These are phyloP conservation scores for Arothron firmamentum DNA, from an alignment of 2,113 vertebrate genomes.

Conservation along the genomic window DNA sequence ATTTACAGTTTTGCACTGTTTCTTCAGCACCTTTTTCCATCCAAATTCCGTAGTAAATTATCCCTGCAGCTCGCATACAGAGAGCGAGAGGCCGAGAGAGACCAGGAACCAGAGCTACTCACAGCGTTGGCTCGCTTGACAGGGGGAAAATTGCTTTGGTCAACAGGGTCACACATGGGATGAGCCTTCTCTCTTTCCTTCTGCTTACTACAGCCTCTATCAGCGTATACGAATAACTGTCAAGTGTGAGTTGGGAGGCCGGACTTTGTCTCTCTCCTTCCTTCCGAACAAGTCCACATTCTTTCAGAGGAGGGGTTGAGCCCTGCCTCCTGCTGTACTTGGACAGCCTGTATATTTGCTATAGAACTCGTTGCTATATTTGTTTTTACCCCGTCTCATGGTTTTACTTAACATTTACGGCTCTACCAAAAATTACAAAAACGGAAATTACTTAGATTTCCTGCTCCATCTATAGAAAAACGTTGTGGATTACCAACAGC, in stretches of 20 bases:
- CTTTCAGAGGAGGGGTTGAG: conserved; percentile 8
- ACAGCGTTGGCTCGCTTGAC: conserved; percentile 27
- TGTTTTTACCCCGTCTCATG: too few relatives aligned
- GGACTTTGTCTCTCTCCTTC: conserved; percentile 6
- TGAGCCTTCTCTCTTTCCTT: conserved; percentile 21
- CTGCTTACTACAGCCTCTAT: conserved; percentile 29
- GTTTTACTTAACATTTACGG: conserved; percentile 19
- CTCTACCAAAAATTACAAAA: background rate
- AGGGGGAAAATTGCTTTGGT: conserved; percentile 59
- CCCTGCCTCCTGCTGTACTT: conserved; percentile 24
- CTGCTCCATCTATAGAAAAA: too few relatives aligned
- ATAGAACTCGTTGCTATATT: too few relatives aligned
- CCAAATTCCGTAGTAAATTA: too few relatives aligned
- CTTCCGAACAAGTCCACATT: conserved; percentile 13
- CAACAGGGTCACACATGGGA: conserved; percentile 43
- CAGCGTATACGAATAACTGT: conserved; percentile 5
- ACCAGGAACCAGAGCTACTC: background rate
- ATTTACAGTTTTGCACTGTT: too few relatives aligned
- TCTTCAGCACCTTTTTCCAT: too few relatives aligned
- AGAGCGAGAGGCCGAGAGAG: too few relatives aligned
- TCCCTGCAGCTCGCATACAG: too few relatives aligned
- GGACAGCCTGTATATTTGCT: conserved; percentile 49
- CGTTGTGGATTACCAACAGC: too few relatives aligned
- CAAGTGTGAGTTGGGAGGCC: background rate
- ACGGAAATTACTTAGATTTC: background rate